Base-by-base conservation (phyloP, 2,888 invertebrate species). In the Ferrisia virgata region DNA sequence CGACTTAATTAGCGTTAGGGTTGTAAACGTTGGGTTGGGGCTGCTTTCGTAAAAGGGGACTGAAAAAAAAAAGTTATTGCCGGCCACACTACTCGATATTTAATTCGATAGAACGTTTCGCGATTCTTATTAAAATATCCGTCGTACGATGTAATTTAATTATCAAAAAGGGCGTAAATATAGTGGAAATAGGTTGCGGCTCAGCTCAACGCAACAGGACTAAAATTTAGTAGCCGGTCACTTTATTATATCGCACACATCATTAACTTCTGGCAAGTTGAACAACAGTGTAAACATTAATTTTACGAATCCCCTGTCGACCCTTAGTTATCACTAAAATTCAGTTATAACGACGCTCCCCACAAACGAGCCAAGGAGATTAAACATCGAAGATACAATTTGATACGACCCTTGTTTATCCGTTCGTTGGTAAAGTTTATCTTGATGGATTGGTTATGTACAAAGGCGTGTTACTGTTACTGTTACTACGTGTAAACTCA, bases 221-320 rank as follows among this genome's bases (percentile, higher is more conserved):
- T 31, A 36, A 76, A 76, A 76, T 76, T 76, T 76, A 36, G 15
- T 18, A 18, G 72, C 72, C 72, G 72, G 33, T 76, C 72, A 36
- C 72, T 76, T 76, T 76, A 76, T 76, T 76, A 76, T 76, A 76
- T 76, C 72, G 72, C 72, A 76, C 72, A 76, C 72, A 28, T 76
- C 72, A 76, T 76, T 76, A 76, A 76, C 72, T 76, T 36, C 72
- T 76, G 72, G 33, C 72, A n/a, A 76, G 33, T 76, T 76, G 33
- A 76, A 76, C 72, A 76, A 76, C 72, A 76, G 36, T 76, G 72
- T 76, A 76, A 76, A 76, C 72, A 76, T 76, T 76, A 76, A 76
- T 76, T 76, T 76, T 36, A 36, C 72, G 72, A 36, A 36, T 36
- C 36, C 72, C 36, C 72, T 33, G 72, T 36, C 72, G 72, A 76